Base-by-base conservation (phyloP, 2,113 vertebrate species). In the Callorhinus ursinus region DNA sequence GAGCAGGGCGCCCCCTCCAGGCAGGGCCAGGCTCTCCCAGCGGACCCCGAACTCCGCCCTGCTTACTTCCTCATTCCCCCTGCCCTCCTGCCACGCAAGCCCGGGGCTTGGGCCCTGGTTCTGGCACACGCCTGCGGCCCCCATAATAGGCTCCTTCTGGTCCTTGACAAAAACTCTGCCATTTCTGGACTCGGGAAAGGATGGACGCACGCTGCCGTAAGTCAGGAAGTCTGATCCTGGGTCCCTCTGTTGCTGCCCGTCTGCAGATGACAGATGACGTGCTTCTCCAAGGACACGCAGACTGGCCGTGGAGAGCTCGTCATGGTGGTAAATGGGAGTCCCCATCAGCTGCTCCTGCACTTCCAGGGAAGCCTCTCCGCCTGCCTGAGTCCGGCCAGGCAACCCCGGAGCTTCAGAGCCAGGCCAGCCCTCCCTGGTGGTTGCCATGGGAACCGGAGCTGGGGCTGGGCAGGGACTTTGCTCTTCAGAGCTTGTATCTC, bases 391-490 rank as follows among this genome's bases (percentile, higher is more conserved):
- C 65, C n/a, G 72, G 46, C 71, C 51, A 11, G 79, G 63, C 46
- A 3, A 26, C 49, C 39, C 72, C 3, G 24, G 55, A 79, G 49
- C 67, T 39, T 22, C 2, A 9, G 53, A 53, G 85, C 77, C 59
- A 63, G 87, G 72, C 39, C 5, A 49, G 65, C 46, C 26, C 42
- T 19, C 71, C 10, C 14, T 19, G 7, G 84, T 28, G n/a, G 95
- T 84, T 88, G 71, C 94, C 33, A 9, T 93, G 81, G 95, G 81
- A 94, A 95, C 84, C 81, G 42, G 88, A 49, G 36, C 13, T 3
- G n/a, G 14, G 88, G 71, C n/a, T 28, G 80, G 79, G 18, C 1
- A 0, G 31, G 19, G 51, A 14, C 46, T 79, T 22, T 18, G 49
- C 65, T 57, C 36, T 16, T 55, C 65, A 9, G 15, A 42, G 79